These are phyloP conservation scores for Thelaira solivaga DNA, from an alignment of 2,888 invertebrate species.

Conservation along the genomic window DNA sequence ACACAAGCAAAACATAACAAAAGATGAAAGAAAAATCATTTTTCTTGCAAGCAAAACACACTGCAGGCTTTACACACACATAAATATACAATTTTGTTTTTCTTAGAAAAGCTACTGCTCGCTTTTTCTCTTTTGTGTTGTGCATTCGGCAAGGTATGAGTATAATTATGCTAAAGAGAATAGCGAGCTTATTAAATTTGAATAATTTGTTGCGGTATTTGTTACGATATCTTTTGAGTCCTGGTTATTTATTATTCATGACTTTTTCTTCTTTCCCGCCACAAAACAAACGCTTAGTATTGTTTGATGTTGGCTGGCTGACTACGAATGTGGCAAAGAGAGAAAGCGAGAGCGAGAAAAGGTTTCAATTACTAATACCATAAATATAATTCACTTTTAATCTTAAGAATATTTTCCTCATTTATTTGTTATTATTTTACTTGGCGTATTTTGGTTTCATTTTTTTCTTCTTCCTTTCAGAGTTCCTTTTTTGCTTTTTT, in stretches of 20 bases:
- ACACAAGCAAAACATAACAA: not conserved
- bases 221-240: slow-evolving; percentile 27
- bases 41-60: too few species aligned
- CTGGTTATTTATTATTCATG: not conserved
- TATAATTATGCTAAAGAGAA: too few species aligned
- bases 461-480: slow-evolving; percentile 30
- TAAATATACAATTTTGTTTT: too few species aligned
- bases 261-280: not conserved
- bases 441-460: not conserved
- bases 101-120: too few species aligned
- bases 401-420: slow-evolving; percentile 42
- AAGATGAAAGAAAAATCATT: slow-evolving; percentile 41
- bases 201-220: slow-evolving; percentile 55
- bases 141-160: too few species aligned
- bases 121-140: too few species aligned
- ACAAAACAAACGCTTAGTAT: not conserved
- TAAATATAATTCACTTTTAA: slow-evolving; percentile 23
- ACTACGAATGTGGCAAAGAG: too few species aligned
- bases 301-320: not conserved
- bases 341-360: too few species aligned
- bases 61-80: too few species aligned
- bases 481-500: too few species aligned
- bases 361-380: too few species aligned
- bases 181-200: slow-evolving; percentile 57
- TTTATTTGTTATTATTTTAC: not conserved